These are phyloP conservation scores for Drosophila insularis DNA, from an alignment of 1,140 invertebrate genomes.

Conservation along the genomic window DNA sequence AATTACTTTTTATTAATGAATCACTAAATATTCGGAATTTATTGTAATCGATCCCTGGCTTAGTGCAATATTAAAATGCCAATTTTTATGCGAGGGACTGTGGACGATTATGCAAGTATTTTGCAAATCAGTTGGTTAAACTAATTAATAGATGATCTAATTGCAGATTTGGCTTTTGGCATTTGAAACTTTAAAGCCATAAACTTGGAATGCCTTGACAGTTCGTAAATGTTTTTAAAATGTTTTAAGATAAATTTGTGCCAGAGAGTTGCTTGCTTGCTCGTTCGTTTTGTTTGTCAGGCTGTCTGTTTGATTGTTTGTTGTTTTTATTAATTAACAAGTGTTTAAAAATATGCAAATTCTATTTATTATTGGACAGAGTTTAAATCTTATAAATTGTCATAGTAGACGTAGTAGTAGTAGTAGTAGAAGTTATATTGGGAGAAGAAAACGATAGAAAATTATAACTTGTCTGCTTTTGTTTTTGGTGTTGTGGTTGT, in stretches of 20 bases:
- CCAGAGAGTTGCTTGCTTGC: background rate
- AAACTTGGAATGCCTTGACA: slow-evolving; percentile 1
- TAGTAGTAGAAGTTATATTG: slow-evolving; percentile 52
- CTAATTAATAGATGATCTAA: slow-evolving; percentile 44
- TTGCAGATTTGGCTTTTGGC: slow-evolving; percentile 41
- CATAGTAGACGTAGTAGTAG: no score
- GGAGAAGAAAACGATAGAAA: slow-evolving; percentile 53
- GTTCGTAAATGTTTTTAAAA: slow-evolving; percentile 8
- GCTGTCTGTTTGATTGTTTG: slow-evolving; percentile 15
- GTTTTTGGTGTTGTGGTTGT: background rate
- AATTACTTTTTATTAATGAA: no score
- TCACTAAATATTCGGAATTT: no score
- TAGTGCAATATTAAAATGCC: background rate
- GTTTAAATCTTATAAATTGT: slow-evolving; percentile 39
- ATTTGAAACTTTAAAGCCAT: slow-evolving; percentile 19
- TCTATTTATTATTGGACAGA: slow-evolving; percentile 41
- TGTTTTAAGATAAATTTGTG: slow-evolving; percentile 8
- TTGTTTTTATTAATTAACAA: slow-evolving; percentile 71
- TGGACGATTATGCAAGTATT: slow-evolving; percentile 34
- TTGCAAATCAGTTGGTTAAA: slow-evolving; percentile 23
- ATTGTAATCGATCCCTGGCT: no score
- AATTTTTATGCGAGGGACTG: background rate
- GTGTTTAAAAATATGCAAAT: slow-evolving; percentile 78
- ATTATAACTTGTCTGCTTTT: slow-evolving; percentile 59
- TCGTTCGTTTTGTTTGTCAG: slow-evolving; percentile 11